phyloP scores from a whole-genome alignment of 2,797 vertebrate genomes.

The Sebastes flavidus region DNA sequence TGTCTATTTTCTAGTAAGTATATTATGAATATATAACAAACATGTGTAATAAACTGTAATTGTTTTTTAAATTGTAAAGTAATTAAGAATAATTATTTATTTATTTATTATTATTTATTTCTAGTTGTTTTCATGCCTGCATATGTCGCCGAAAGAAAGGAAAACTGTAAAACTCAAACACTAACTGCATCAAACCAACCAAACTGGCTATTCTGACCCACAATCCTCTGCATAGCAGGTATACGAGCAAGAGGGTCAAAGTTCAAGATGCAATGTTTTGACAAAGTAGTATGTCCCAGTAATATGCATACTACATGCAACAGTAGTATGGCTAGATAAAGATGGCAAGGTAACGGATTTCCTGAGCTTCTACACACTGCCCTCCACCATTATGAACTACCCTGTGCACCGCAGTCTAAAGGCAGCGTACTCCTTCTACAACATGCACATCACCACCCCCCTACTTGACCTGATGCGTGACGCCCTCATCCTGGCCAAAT shows the following conservation, averaged over 20 bases:
- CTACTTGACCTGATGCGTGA: constrained; percentile 97
- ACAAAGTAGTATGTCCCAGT: too few relatives aligned
- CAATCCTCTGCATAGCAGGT: too few relatives aligned
- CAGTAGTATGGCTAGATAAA: constrained; percentile 29
- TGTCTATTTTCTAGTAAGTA: too few relatives aligned
- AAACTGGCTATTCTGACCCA: constrained; percentile 53
- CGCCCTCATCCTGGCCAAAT: constrained; percentile 53
- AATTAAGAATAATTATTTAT: too few relatives aligned
- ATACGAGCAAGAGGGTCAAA: too few relatives aligned
- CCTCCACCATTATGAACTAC: constrained; percentile 99
- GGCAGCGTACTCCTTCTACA: constrained; percentile 98
- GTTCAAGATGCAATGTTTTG: too few relatives aligned
- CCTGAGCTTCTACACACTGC: constrained; percentile 97
- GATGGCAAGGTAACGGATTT: constrained; percentile 93
- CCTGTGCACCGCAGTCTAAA: constrained; percentile 96
- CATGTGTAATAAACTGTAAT: too few relatives aligned
- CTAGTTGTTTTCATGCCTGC: too few relatives aligned
- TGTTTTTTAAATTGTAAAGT: too few relatives aligned
- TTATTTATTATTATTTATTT: background rate
- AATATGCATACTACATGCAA: too few relatives aligned
- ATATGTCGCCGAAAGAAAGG: too few relatives aligned
- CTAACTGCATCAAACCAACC: constrained; percentile 90
- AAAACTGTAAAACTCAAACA: constrained; percentile 84
- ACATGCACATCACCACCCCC: constrained; percentile 93
- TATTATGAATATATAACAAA: too few relatives aligned